phyloP scores from a whole-genome alignment of 2,113 vertebrate genomes.

The Semnornis frantzii region DNA sequence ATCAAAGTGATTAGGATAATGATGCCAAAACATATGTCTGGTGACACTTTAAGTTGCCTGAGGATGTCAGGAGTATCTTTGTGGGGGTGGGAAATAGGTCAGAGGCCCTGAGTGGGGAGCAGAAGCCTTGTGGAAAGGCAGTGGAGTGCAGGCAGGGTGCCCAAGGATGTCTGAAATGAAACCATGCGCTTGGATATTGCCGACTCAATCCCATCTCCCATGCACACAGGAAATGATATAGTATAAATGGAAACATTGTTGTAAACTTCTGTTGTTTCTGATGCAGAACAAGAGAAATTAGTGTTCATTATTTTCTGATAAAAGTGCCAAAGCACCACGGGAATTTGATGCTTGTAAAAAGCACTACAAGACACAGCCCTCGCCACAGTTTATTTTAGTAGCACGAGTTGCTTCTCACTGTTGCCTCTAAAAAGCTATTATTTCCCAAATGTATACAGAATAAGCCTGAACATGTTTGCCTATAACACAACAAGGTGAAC shows the following conservation, averaged over 20 bases:
- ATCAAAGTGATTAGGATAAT: not conserved
- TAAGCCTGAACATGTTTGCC: slow-evolving; percentile 53
- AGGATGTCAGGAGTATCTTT: not conserved
- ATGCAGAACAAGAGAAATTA: slow-evolving; percentile 57
- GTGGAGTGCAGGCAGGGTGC: not conserved
- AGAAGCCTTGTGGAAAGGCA: not conserved
- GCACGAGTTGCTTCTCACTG: not conserved
- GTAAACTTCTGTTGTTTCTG: slow-evolving; percentile 8
- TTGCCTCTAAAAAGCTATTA: slow-evolving; percentile 31
- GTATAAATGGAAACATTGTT: not conserved
- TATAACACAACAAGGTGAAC: slow-evolving; percentile 42
- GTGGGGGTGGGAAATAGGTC: not conserved
- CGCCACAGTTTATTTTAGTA: slow-evolving; percentile 15
- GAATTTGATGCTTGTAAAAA: slow-evolving; percentile 15
- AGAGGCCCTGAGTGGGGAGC: not conserved
- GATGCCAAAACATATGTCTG: not conserved
- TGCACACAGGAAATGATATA: not conserved
- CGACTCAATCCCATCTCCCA: not conserved
- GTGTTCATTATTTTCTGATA: slow-evolving; percentile 42
- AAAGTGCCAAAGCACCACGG: not conserved
- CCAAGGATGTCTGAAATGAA: not conserved
- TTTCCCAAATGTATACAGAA: slow-evolving; percentile 51
- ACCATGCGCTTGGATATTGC: fast-evolving
- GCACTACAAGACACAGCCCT: not conserved
- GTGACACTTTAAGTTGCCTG: not conserved